Evolutionary conservation across 2,797 vertebrate genomes (phyloP).

Genomic region (Microchirus variegatus): DNA sequence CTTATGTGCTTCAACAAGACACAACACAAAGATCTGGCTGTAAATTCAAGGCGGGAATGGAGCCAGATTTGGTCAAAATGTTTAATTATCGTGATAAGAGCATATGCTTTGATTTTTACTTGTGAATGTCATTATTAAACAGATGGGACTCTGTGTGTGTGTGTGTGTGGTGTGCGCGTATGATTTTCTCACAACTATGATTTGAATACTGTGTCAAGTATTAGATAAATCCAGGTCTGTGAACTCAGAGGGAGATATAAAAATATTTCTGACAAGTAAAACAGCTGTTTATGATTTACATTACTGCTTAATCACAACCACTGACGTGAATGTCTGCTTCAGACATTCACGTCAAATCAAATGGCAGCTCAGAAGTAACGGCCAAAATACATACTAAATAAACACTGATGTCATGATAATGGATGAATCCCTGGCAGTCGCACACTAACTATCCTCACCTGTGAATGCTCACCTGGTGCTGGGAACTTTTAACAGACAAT

Average conservation of each 20-base stretch:
- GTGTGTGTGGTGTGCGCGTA: conserved; percentile 1
- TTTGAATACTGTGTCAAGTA: not conserved
- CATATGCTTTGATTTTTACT: conserved; percentile 73
- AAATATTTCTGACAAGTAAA: conserved; percentile 24
- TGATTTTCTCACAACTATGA: not conserved
- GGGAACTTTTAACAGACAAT: conserved; percentile 50
- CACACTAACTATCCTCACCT: conserved; percentile 45
- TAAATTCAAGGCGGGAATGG: conserved; percentile 57
- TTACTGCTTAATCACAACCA: conserved; percentile 46
- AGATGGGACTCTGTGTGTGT: conserved; percentile 56
- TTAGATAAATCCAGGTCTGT: too few species aligned
- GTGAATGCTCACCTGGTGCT: conserved; percentile 48
- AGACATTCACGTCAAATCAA: conserved; percentile 24
- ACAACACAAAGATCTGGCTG: conserved; percentile 59
- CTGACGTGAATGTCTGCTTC: conserved; percentile 26
- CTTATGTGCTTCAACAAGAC: conserved; percentile 48
- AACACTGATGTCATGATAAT: conserved; percentile 17
- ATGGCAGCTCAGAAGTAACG: not conserved
- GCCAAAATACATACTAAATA: conserved; percentile 22
- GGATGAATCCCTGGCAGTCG: conserved; percentile 21
- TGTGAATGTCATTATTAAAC: conserved; percentile 73
- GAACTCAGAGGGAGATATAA: too few species aligned
- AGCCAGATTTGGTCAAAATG: conserved; percentile 68
- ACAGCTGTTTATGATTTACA: conserved; percentile 54
- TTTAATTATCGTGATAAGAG: conserved; percentile 71